A percentile compares a stretch with the other conserved stretches of the same genome.
phyloP scores from a whole-genome alignment of 1,140 invertebrate genomes.

The Drosophila mojavensis region DNA sequence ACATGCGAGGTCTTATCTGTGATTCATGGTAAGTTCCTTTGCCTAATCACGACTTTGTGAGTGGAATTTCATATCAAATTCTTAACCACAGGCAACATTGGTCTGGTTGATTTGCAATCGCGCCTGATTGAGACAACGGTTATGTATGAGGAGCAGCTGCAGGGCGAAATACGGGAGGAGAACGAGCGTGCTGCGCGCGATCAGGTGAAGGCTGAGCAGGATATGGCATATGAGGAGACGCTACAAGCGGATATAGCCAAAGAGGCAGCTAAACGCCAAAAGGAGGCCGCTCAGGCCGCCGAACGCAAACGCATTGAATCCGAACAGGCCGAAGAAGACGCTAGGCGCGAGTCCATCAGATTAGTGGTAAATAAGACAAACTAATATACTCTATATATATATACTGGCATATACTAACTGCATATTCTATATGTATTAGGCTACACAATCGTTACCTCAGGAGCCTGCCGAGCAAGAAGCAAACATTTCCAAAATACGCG shows the following conservation, averaged over 20 bases:
- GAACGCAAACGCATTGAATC: constrained; percentile 88
- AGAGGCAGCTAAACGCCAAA: constrained; percentile 91
- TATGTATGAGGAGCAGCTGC: constrained; percentile 91
- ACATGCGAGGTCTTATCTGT: constrained; percentile 94
- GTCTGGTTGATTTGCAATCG: constrained; percentile 93
- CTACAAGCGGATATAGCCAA: constrained; percentile 95
- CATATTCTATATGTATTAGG: constrained; percentile 45
- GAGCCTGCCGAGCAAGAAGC: constrained; percentile 86
- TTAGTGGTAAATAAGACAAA: constrained; percentile 60
- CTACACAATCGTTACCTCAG: constrained; percentile 87
- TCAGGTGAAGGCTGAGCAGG: constrained; percentile 95
- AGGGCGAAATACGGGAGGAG: constrained; percentile 93
- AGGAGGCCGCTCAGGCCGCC: constrained; percentile 88
- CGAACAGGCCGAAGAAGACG: constrained; percentile 88
- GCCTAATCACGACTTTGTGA: too few species aligned
- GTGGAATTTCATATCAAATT: background rate
- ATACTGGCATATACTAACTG: background rate
- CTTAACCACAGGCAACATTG: constrained; percentile 87
- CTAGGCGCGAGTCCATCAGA: constrained; percentile 87
- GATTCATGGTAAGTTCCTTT: constrained; percentile 76
- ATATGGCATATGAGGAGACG: constrained; percentile 95
- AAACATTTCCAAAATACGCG: constrained; percentile 89
- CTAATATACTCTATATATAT: background rate
- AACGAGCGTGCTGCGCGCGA: constrained; percentile 94
- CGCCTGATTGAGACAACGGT: constrained; percentile 94